Percentiles rank a stretch among this genome's conserved stretches.
phyloP scores from a whole-genome alignment of 2,797 vertebrate genomes.

The Etheostoma nigrum region DNA sequence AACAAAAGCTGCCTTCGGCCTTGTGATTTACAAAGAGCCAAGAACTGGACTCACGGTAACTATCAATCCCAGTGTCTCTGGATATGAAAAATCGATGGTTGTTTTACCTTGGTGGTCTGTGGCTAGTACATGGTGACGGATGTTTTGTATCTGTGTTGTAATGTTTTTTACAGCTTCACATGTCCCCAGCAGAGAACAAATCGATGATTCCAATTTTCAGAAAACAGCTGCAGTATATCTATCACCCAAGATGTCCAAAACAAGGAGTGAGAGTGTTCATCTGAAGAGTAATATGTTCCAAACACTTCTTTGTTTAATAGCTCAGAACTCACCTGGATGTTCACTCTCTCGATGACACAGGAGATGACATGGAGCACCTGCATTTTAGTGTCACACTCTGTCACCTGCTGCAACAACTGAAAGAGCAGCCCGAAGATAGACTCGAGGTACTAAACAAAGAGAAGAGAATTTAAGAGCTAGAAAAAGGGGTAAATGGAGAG shows the following conservation, averaged over 20 bases:
- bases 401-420: conserved; percentile 95
- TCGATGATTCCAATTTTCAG: conserved; percentile 31
- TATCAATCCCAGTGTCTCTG: conserved; percentile 12
- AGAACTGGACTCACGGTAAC: conserved; percentile 9
- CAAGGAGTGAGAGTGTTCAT: background rate
- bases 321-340: conserved; percentile 88
- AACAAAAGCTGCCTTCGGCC: conserved; percentile 46
- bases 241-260: conserved; percentile 2
- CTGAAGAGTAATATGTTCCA: background rate
- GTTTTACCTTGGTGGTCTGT: conserved; percentile 33
- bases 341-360: conserved; percentile 97
- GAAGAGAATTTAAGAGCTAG: background rate
- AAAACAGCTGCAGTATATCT: background rate
- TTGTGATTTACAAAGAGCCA: conserved; percentile 43
- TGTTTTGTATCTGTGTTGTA: conserved; percentile 32
- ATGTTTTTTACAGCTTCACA: conserved; percentile 31
- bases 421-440: conserved; percentile 95
- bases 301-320: background rate
- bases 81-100: conserved; percentile 31
- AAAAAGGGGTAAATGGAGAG: background rate
- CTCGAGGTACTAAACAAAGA: conserved; percentile 90
- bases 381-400: conserved; percentile 98
- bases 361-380: conserved; percentile 97
- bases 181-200: conserved; percentile 6
- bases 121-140: conserved; percentile 26